Conservation (phyloP, 64 coral and sea anemone genomes). For the Catalaphyllia jardinei region DNA sequence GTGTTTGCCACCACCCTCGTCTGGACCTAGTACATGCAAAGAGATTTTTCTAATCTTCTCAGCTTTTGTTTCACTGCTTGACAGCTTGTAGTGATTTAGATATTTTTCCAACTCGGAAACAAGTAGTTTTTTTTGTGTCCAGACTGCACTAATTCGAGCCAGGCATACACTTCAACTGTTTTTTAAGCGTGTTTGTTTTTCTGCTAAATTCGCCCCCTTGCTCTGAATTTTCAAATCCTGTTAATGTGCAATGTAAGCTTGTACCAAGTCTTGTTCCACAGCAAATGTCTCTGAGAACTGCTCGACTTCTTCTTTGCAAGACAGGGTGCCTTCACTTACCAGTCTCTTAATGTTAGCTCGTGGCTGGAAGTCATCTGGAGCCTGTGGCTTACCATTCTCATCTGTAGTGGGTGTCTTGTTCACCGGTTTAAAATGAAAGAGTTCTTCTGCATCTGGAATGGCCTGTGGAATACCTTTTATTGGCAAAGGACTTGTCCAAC, state of each 20-base stretch:
- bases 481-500: slow-evolving; percentile 27
- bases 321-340: slow-evolving; percentile 16
- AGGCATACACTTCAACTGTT: slow-evolving; percentile 27
- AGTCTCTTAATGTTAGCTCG: slow-evolving; percentile 41
- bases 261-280: slow-evolving; percentile 18
- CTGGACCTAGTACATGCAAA: slow-evolving; percentile 13
- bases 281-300: slow-evolving; percentile 42
- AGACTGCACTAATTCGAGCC: not conserved
- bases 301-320: slow-evolving; percentile 31
- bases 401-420: not conserved
- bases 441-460: slow-evolving; percentile 21
- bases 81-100: not conserved
- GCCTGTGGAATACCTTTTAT: slow-evolving; percentile 37
- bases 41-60: slow-evolving; percentile 12
- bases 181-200: not conserved
- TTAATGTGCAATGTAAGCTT: slow-evolving; percentile 44
- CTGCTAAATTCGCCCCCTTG: not conserved
- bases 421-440: slow-evolving; percentile 16
- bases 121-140: slow-evolving; percentile 9
- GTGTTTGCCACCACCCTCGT: not conserved
- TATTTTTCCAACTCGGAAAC: slow-evolving; percentile 28
- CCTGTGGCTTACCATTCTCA: not conserved
- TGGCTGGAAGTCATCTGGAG: slow-evolving; percentile 58
- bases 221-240: slow-evolving; percentile 33
- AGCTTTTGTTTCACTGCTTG: not conserved